phyloP scores from a whole-genome alignment of 2,797 vertebrate species.

The Sarcoramphus papa region DNA sequence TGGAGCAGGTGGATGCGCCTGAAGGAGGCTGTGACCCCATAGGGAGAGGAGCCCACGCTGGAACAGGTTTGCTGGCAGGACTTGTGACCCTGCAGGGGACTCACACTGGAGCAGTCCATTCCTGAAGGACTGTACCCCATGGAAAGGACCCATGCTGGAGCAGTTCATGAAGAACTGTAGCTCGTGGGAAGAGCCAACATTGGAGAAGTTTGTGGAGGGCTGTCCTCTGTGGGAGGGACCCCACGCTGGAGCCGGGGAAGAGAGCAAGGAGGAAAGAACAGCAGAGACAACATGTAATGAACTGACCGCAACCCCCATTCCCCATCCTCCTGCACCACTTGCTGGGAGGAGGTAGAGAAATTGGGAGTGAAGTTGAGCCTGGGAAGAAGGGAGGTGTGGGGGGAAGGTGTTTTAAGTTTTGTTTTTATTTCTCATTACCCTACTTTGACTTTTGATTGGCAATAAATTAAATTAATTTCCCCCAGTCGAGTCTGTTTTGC shows the following conservation, averaged over 20 bases:
- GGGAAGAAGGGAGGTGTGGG: neutral
- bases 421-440: too few species aligned
- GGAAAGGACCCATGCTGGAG: neutral
- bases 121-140: neutral
- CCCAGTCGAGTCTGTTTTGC: neutral
- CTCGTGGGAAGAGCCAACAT: neutral
- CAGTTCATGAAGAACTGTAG: neutral
- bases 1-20: too few species aligned
- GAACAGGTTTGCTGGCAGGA: neutral
- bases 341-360: neutral
- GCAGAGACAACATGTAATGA: neutral
- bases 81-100: neutral
- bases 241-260: neutral
- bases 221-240: neutral
- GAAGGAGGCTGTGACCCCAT: too few species aligned
- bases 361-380: neutral
- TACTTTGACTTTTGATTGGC: neutral
- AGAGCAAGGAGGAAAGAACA: neutral
- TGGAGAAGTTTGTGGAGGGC: neutral
- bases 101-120: neutral
- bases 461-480: neutral
- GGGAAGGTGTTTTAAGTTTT: neutral
- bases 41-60: neutral
- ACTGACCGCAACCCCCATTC: neutral
- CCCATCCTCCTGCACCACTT: fast-evolving